A percentile compares a stretch with the other conserved stretches of the same genome.
Conservation (phyloP, 2,888 invertebrate species). For the Ichneumoninae sp. region DNA sequence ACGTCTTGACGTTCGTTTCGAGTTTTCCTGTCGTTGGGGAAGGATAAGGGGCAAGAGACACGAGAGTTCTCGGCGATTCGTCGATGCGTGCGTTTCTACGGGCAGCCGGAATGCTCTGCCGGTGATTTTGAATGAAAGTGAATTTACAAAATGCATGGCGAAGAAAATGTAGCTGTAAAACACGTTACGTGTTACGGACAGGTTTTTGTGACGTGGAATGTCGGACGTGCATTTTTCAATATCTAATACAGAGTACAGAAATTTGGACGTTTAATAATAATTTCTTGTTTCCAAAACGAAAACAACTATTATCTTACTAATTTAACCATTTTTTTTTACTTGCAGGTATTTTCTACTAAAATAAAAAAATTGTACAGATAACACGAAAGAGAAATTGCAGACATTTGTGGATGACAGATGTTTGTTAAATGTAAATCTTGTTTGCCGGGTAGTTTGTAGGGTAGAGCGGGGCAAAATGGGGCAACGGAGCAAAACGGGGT, state of each 20-base stretch:
- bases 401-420: neutral
- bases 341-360: too few species aligned
- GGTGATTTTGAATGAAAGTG: conserved; percentile 10
- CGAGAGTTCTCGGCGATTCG: conserved; percentile 46
- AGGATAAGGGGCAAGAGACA: conserved; percentile 18
- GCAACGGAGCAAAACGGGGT: too few species aligned
- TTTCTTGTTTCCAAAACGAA: neutral
- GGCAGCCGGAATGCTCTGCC: neutral
- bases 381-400: neutral
- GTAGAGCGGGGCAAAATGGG: too few species aligned
- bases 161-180: neutral
- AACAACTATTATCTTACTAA: too few species aligned
- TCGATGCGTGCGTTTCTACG: conserved; percentile 34
- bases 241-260: neutral
- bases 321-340: too few species aligned
- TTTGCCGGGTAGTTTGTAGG: neutral
- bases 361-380: neutral
- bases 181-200: neutral
- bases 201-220: neutral
- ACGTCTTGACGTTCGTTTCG: conserved; percentile 57
- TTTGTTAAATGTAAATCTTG: neutral
- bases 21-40: conserved; percentile 46
- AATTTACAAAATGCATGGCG: neutral
- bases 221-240: neutral
- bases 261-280: neutral